Evolutionary conservation across 2,113 vertebrate species (phyloP), one percentile per base, ranked within the genome.

Genomic region (Hippocampus zosterae): DNA sequence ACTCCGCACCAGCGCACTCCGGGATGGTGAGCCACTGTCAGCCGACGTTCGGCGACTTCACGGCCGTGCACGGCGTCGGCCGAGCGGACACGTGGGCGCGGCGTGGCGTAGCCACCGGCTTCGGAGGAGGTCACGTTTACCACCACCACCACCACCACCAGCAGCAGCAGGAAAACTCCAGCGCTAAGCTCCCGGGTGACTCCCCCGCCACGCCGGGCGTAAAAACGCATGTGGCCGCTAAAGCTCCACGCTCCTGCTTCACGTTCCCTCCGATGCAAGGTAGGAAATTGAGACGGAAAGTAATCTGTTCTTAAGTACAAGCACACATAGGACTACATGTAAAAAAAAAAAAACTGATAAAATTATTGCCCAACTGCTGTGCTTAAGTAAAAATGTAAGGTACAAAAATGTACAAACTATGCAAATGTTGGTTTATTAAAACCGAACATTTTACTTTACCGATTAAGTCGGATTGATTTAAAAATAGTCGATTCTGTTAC

Each of bases 11-110:
- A 8, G 79, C 90, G 68, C 82, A 91, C 80, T 77, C 91, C 85
- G 92, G 91, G 85, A 93, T 86, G 91, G 85, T 91, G 72, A 92
- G 90, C 76, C 90, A 88, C 87, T 91, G 91, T 83, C 92, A 88
- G 81, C 88, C 87, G 8, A 50, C 86, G 21, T 88, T 79, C 78
- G 78, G 88, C 52, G 93, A 94, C 67, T 88, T 90, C 75, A 53
- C 88, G 67, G 86, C 88, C 68, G 56, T 88, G 92, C 73, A 88
- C 91, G 74, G 83, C 88, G 85, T 91, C 75, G 75, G 78, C 66
- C 91, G 89, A 77, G 86, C 92, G 76, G 94, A 91, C 70, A 85
- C 93, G 75, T 93, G 93, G 53, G 84, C 90, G 61, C 92, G 91
- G 79, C 73, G 81, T 11, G 87, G 83, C 78, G 87, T 87, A 65